phyloP scores from a whole-genome alignment of 2,797 vertebrate species.

The Pseudochromis fuscus region DNA sequence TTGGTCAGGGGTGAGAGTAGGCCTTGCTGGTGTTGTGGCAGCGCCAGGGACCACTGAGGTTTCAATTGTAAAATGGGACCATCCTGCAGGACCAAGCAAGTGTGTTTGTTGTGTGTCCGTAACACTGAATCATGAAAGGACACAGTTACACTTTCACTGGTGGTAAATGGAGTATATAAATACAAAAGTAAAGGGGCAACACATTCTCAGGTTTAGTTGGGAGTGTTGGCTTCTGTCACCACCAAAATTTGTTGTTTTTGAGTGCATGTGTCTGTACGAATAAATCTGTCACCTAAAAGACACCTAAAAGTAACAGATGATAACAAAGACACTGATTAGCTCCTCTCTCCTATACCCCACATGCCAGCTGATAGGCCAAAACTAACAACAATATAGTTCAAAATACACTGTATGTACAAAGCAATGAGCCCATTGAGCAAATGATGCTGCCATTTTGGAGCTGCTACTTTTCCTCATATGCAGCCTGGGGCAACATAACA shows the following conservation, averaged over 20 bases:
- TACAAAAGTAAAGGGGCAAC: slow-evolving; percentile 18
- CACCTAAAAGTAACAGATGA: too few relatives aligned
- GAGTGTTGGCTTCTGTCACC: slow-evolving; percentile 6
- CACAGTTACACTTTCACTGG: slow-evolving; percentile 21
- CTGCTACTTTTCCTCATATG: slow-evolving; percentile 4
- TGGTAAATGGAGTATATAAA: slow-evolving; percentile 33
- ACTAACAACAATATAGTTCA: slow-evolving; percentile 10
- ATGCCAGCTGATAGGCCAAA: slow-evolving; percentile 4
- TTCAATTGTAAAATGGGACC: not conserved
- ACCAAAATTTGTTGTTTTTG: slow-evolving; percentile 19
- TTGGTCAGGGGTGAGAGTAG: not conserved
- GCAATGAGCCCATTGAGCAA: slow-evolving; percentile 1
- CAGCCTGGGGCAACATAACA: not conserved
- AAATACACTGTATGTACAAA: slow-evolving; percentile 12
- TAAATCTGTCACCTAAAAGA: too few relatives aligned
- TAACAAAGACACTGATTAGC: too few relatives aligned
- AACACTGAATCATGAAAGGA: slow-evolving; percentile 25
- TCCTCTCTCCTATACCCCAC: slow-evolving; percentile 22
- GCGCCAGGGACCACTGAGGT: not conserved
- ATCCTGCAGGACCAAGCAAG: slow-evolving; percentile 23
- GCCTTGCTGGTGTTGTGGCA: not conserved
- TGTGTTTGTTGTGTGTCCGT: slow-evolving; percentile 36
- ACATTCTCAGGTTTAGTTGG: slow-evolving; percentile 11
- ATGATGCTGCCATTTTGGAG: slow-evolving; percentile 27
- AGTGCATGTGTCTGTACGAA: not conserved